phyloP scores from a whole-genome alignment of 2,113 vertebrate genomes.

The Isichthys henryi region DNA sequence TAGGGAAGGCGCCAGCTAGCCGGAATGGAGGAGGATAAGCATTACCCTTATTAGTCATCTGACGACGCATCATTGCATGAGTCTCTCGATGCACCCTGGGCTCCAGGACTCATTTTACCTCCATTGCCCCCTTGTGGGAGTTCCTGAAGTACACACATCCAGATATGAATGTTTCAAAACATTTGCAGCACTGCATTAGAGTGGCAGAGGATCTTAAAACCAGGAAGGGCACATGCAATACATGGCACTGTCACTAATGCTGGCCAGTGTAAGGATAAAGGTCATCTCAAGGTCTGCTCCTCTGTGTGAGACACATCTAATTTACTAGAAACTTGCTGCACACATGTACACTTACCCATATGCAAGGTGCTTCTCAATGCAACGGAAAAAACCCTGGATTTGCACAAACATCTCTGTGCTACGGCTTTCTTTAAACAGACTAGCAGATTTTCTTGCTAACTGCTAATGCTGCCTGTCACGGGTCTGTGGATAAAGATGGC shows the following conservation, averaged over 20 bases:
- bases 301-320: neutral
- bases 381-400: neutral
- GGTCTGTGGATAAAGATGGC: neutral
- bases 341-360: neutral
- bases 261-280: neutral
- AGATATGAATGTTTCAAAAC: neutral
- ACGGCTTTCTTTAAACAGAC: slow-evolving; percentile 31
- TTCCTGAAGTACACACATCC: neutral
- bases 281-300: neutral
- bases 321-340: neutral
- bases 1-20: slow-evolving; percentile 22
- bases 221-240: neutral
- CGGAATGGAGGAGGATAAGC: neutral
- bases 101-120: neutral
- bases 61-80: neutral
- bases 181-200: neutral
- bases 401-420: neutral
- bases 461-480: neutral
- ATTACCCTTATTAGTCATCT: neutral
- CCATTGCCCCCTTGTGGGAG: neutral
- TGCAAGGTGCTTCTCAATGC: neutral
- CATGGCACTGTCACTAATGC: neutral
- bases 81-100: neutral
- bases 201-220: neutral
- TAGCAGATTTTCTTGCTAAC: neutral